Conservation (phyloP, 1,140 invertebrate species). For the Zeugodacus cucurbitae region DNA sequence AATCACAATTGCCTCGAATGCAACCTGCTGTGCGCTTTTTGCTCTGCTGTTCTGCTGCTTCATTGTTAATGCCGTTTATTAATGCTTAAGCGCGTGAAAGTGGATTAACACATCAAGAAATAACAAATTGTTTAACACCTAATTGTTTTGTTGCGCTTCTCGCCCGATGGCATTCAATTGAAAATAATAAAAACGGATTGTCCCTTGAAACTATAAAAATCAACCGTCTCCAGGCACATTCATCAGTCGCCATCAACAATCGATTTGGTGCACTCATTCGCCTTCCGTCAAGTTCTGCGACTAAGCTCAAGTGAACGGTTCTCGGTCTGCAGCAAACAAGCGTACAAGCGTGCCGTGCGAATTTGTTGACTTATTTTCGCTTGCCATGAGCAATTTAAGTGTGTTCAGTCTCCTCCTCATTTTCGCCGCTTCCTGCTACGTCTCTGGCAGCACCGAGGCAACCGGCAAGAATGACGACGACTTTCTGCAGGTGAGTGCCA, state of each 20-base stretch:
- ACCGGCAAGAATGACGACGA: constrained; percentile 32
- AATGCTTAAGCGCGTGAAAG: not conserved
- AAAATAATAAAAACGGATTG: not conserved
- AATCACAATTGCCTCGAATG: not conserved
- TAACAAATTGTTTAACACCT: not conserved
- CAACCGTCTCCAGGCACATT: not conserved
- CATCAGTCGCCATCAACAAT: not conserved
- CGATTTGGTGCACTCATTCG: not conserved
- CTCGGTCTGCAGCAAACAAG: not conserved
- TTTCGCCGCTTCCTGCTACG: constrained; percentile 54
- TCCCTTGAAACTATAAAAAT: not conserved
- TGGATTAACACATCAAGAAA: constrained; percentile 14
- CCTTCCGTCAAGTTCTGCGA: not conserved
- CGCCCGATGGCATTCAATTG: not conserved
- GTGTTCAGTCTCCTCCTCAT: constrained; percentile 59
- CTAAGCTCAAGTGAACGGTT: not conserved
- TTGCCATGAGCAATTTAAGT: constrained; percentile 55
- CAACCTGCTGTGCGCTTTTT: not conserved
- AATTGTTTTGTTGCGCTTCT: not conserved
- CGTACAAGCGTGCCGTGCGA: not conserved
- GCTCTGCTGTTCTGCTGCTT: not conserved
- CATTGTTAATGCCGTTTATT: not conserved
- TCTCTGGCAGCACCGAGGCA: constrained; percentile 53
- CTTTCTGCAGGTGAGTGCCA: constrained; percentile 8
- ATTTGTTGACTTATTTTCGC: not conserved